Percentiles rank a stretch among this genome's conserved stretches.
phyloP scores from a whole-genome alignment of 2,113 vertebrate genomes.

The Muscicapa adusta region DNA sequence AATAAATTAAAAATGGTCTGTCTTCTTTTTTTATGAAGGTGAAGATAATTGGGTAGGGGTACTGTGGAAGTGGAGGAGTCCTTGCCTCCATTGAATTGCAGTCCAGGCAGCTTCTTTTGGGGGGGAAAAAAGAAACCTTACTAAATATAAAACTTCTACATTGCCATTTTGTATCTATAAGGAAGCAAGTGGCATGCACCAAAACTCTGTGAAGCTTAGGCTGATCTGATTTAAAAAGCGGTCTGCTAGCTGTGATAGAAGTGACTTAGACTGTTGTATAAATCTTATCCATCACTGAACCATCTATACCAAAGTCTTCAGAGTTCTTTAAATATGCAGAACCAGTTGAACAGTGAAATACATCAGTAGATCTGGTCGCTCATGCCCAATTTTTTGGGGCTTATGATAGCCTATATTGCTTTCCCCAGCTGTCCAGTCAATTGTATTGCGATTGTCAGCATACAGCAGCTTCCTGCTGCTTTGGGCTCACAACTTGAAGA shows the following conservation, averaged over 20 bases:
- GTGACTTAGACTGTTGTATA: background rate
- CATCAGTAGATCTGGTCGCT: background rate
- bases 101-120: background rate
- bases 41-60: background rate
- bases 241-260: background rate
- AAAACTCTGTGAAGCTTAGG: background rate
- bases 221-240: background rate
- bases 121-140: background rate
- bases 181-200: background rate
- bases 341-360: background rate
- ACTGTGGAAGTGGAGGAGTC: rapidly evolving
- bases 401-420: background rate
- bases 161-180: background rate
- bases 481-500: background rate
- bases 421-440: background rate
- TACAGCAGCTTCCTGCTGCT: background rate
- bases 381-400: rapidly evolving
- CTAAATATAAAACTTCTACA: background rate
- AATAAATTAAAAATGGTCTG: background rate
- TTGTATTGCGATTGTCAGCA: background rate
- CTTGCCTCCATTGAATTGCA: rapidly evolving
- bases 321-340: background rate
- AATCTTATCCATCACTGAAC: background rate
- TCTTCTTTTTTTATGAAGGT: background rate
- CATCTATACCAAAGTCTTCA: background rate